Conservation (phyloP, 2,888 invertebrate genomes). For the Sphaerophoria rueppellii region DNA sequence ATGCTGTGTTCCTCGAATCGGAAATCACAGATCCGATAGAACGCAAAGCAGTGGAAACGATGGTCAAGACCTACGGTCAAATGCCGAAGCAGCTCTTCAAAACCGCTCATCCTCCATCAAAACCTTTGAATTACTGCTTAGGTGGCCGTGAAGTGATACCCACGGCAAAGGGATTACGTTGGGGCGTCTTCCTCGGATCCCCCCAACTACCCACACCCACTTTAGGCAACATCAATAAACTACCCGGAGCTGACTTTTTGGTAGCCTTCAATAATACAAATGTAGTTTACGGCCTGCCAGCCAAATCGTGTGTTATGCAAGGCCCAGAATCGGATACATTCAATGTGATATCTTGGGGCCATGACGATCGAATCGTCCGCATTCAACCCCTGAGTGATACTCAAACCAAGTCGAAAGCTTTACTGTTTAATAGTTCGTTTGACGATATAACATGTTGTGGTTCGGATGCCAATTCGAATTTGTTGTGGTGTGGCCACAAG, state of each 20-base stretch:
- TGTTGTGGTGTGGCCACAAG: conserved; percentile 88
- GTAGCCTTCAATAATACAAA: conserved; percentile 83
- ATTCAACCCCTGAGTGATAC: conserved; percentile 87
- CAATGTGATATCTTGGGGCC: conserved; percentile 89
- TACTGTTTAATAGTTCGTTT: conserved; percentile 85
- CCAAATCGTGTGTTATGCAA: conserved; percentile 80
- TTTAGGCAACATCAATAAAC: conserved; percentile 80
- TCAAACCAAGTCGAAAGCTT: conserved; percentile 84
- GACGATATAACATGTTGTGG: conserved; percentile 85
- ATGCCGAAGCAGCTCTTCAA: conserved; percentile 93
- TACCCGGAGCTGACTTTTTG: conserved; percentile 78
- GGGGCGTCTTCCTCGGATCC: conserved; percentile 94
- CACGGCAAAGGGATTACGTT: conserved; percentile 87
- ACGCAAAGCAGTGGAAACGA: conserved; percentile 90
- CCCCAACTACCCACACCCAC: conserved; percentile 86
- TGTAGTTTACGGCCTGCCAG: conserved; percentile 86
- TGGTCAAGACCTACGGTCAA: conserved; percentile 95
- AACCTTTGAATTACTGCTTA: conserved; percentile 77
- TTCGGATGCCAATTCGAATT: conserved; percentile 85
- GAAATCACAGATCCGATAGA: conserved; percentile 88
- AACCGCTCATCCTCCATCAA: conserved; percentile 86
- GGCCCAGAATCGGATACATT: conserved; percentile 83
- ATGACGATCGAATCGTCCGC: conserved; percentile 88
- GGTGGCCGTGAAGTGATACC: conserved; percentile 82
- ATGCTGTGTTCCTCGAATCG: conserved; percentile 91